Evolutionary conservation across 1,140 invertebrate genomes (phyloP), one percentile per base, ranked within the genome.

Genomic region (Drosophila takahashii): DNA sequence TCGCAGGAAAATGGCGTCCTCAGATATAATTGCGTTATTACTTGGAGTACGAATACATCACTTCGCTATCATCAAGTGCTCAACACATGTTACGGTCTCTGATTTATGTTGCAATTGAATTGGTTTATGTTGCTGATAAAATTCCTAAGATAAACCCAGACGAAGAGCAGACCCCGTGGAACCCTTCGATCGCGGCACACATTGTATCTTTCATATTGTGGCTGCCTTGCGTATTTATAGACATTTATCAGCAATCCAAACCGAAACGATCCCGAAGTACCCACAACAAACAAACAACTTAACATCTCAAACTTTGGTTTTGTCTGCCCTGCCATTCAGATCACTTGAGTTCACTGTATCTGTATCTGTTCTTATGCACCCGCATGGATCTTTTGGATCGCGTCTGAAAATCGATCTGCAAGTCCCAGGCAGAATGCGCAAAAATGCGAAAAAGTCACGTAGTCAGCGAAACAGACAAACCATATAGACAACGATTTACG

Each of bases 371-470:
- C 59, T 81, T 77, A 77, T 77, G 74, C 74, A 69, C 73, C 74
- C 74, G 74, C 74, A 77, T 77, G 74, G 62, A 75, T 75, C 56
- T 66, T 66, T 56, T 44, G 53, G 77, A 81, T 81, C 29, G 65
- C 64, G 78, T 36, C 79, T 83, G 83, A 76, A 86, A 86, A 89
- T 83, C 76, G 83, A 87, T 87, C 83, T 79, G 59, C 65, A 18
- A 79, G 71, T 57, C 57, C 58, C 69, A 56, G 42, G n/a, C 71
- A 41, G 41, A 61, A 48, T 48, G 58, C 52, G 67, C 60, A 66
- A 75, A 86, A 86, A 79, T 58, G 62, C 59, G 64, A 81, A 67
- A 87, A 87, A 87, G 84, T 89, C 84, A 87, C 84, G 84, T 87
- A 89, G 76, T 66, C 59, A 86, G 84, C 79, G 45, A 67, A 83